Base-by-base conservation (phyloP, 2,797 vertebrate genomes). In the Tiaroga cobitis region DNA sequence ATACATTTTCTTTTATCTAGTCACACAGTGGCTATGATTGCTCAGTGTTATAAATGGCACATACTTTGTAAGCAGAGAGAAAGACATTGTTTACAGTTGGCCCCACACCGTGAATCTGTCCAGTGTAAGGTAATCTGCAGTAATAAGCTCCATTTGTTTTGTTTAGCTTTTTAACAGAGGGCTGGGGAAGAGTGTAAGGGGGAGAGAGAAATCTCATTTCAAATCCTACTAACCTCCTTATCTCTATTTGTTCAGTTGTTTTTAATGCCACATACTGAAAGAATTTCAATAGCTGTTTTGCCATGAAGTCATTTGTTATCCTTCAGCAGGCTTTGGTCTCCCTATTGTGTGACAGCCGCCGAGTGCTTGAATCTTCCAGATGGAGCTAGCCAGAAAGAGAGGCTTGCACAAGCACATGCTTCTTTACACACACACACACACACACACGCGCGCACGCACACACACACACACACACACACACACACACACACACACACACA, bases 161-260 rank as follows among this genome's bases (percentile, higher is more conserved):
- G 95, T 97, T 97, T 96, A 96, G 93, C 94, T 94, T 96, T 95
- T 95, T 95, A 95, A 94, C 94, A 92, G 88, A 86, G 88, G 89
- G 80, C 73, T 76, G 81, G 24, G 87, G 68, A 81, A 61, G 81
- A 78, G 74, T 90, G 91, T 88, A 46, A 13, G 26, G 2, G 92
- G 2, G 46, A 92, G 90, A 84, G 85, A 86, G 92, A 97, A 98
- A 95, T 97, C 95, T 96, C 95, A 96, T 97, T 97, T 98, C 95
- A 97, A 98, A 98, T 97, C 96, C 97, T 97, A 96, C 96, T 96
- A 96, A 96, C 96, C 96, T 93, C 95, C 98, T 99, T 99, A 99
- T 99, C 98, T 98, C 96, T 99, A 96, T 99, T 99, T 99, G 97
- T 97, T 98, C 98, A 99, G 98, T 99, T 99, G 98, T 98, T 98